Evolutionary conservation across 2,113 vertebrate species (phyloP).

Genomic region (Zosterops hypoxanthus): DNA sequence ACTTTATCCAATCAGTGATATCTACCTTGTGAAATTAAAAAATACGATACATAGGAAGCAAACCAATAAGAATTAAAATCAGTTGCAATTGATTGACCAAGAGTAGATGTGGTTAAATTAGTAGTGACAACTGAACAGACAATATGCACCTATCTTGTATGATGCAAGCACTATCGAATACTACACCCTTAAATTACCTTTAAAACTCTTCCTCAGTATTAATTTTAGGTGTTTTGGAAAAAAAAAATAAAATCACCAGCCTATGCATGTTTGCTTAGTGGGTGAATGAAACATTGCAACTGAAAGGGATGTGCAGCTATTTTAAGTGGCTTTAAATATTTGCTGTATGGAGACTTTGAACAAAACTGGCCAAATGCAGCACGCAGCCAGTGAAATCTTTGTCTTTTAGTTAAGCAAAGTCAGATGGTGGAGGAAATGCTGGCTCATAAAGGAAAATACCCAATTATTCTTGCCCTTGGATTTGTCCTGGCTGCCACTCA

Average conservation of each 20-base stretch:
- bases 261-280: background rate
- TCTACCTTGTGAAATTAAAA: background rate
- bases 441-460: background rate
- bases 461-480: background rate
- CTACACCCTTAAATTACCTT: background rate
- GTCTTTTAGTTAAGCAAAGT: background rate
- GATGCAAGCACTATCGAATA: background rate
- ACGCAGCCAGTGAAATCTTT: background rate
- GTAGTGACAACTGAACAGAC: background rate
- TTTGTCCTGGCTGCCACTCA: background rate
- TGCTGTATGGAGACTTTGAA: background rate
- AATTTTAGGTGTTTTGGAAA: background rate
- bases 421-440: fast-evolving
- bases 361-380: background rate
- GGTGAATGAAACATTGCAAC: background rate
- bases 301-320: background rate
- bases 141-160: background rate
- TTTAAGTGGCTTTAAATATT: background rate
- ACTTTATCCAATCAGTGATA: background rate
- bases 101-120: background rate
- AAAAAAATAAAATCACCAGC: background rate
- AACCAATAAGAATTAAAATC: background rate
- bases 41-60: background rate
- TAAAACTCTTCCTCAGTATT: background rate
- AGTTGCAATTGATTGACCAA: background rate